A percentile compares a stretch with the other conserved stretches of the same genome.
Evolutionary conservation across 2,113 vertebrate species (phyloP).

Genomic region (Rhinolophus sinicus): DNA sequence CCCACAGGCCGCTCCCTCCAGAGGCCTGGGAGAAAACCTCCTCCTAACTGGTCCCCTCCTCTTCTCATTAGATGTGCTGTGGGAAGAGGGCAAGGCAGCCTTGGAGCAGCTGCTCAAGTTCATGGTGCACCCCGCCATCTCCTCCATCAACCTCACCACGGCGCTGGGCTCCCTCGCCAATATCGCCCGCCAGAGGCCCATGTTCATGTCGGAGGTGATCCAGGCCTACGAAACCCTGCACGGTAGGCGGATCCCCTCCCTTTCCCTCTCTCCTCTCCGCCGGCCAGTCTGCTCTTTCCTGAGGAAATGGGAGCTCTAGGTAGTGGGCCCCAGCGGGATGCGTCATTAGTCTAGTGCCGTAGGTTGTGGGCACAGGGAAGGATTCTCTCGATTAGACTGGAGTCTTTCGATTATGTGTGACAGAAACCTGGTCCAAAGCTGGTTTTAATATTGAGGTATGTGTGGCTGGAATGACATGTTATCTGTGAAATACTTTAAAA

Average conservation of each 20-base stretch:
- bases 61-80: constrained; percentile 86
- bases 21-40: not conserved
- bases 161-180: constrained; percentile 94
- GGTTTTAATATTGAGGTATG: not conserved
- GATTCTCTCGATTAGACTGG: not conserved
- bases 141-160: constrained; percentile 97
- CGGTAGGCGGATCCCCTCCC: constrained; percentile 80
- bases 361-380: not conserved
- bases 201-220: constrained; percentile 98
- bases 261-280: rapidly evolving
- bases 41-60: not conserved
- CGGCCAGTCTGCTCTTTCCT: not conserved
- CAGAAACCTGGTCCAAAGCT: not conserved
- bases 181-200: constrained; percentile 94
- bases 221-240: constrained; percentile 96
- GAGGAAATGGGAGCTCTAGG: not conserved
- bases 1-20: not conserved
- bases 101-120: constrained; percentile 96
- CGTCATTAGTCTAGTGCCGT: not conserved
- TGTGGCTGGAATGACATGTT: not conserved
- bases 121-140: constrained; percentile 97
- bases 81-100: constrained; percentile 92
- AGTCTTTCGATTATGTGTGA: not conserved
- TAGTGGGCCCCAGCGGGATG: no score
- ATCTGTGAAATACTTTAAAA: not conserved